Conservation (phyloP, 2,888 invertebrate genomes). For the Hemithea aestivaria region DNA sequence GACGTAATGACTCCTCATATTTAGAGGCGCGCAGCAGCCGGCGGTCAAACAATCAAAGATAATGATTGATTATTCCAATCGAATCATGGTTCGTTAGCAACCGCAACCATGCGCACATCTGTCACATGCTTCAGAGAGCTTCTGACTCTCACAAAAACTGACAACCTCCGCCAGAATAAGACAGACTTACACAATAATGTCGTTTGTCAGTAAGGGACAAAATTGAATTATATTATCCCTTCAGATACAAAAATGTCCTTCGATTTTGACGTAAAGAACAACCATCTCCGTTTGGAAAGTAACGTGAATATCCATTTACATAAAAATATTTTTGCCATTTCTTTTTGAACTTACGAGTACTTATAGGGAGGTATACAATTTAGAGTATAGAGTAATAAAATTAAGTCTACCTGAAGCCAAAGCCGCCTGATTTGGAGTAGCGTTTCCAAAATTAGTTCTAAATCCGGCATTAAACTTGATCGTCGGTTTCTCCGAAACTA, state of each 20-base stretch:
- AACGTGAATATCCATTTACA: not conserved
- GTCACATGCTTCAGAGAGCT: slow-evolving; percentile 71
- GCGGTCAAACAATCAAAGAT: slow-evolving; percentile 69
- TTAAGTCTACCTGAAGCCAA: slow-evolving; percentile 15
- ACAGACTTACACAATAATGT: slow-evolving; percentile 36
- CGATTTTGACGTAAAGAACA: slow-evolving; percentile 49
- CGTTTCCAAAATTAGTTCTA: slow-evolving; percentile 38
- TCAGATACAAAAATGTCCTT: slow-evolving; percentile 50
- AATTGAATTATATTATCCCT: slow-evolving; percentile 49
- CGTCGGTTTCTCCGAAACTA: slow-evolving; percentile 45
- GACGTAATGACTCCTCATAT: slow-evolving; percentile 25
- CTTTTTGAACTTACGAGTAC: too few relatives aligned
- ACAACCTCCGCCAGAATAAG: slow-evolving; percentile 53
- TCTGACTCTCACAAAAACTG: slow-evolving; percentile 71
- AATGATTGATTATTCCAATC: slow-evolving; percentile 75
- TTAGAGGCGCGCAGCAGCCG: slow-evolving; percentile 46
- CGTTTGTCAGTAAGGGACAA: slow-evolving; percentile 40
- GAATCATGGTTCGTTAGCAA: slow-evolving; percentile 71
- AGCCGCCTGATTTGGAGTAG: slow-evolving; percentile 19
- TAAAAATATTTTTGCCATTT: too few relatives aligned
- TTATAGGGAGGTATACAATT: too few relatives aligned
- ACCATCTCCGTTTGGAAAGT: slow-evolving; percentile 23
- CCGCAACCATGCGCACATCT: slow-evolving; percentile 75
- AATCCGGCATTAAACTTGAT: slow-evolving; percentile 36
- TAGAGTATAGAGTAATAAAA: not conserved